A percentile compares a stretch with the other conserved stretches of the same genome.
Evolutionary conservation across 2,888 invertebrate species (phyloP).

Genomic region (Pharmacophagus antenor): DNA sequence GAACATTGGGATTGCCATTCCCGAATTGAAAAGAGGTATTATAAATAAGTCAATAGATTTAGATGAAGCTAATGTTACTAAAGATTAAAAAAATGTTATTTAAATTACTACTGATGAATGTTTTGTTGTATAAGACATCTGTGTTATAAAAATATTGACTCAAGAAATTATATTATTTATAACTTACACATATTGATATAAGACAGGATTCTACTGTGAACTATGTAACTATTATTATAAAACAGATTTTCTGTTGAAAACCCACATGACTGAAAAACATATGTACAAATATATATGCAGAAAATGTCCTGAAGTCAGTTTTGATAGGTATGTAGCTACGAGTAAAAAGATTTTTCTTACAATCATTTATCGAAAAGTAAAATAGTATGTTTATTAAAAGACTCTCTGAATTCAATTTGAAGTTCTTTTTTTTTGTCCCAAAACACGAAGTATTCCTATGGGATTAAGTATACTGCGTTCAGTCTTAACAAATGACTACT

Average conservation of each 20-base stretch:
- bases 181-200: no score
- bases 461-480: no score
- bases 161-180: no score
- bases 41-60: conserved; percentile 26
- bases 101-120: neutral
- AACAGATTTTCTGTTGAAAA: conserved; percentile 63
- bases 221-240: conserved; percentile 66
- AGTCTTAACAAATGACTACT: no score
- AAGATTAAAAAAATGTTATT: conserved; percentile 14
- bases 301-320: conserved; percentile 68
- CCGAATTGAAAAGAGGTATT: neutral
- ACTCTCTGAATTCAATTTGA: no score
- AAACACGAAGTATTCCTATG: no score
- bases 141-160: no score
- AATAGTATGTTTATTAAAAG: no score
- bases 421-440: no score
- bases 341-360: no score
- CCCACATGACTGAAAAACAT: conserved; percentile 68
- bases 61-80: conserved; percentile 7
- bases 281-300: conserved; percentile 73
- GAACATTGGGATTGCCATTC: conserved; percentile 11
- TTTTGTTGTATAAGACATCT: no score
- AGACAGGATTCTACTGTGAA: conserved; percentile 54
- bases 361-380: no score
- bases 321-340: conserved; percentile 63